Base-by-base conservation (phyloP, 2,113 vertebrate genomes). In the Pseudopodoces humilis region DNA sequence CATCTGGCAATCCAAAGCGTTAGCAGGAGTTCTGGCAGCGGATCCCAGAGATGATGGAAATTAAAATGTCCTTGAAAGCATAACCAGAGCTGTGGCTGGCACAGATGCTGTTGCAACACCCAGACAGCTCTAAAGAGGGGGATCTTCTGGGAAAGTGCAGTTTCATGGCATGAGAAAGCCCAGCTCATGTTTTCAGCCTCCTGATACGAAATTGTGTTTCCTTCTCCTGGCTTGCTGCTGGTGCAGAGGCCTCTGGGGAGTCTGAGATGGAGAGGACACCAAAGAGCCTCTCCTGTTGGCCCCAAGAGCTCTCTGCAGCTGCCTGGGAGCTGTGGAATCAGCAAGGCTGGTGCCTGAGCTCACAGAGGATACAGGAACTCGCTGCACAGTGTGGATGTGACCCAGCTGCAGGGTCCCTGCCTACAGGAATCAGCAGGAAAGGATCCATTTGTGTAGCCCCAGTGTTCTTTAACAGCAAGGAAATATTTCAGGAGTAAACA, bases 1-100 rank as follows among this genome's bases (percentile, higher is more conserved):
- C 83, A 80, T 88, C 94, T 94, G 88, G 82, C 76, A 93, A 24
- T 16, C 55, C 67, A 63, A 62, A 86, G 69, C 92, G 69, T 33
- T 27, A 85, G 67, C 94, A 95, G 88, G 53, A 94, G 62, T 83
- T 76, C 82, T 90, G 92, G 85, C 78, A 67, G 75, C 37, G 50
- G 50, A 86, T 93, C 46, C 68, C 79, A 88, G 71, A 58, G 59
- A 93, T n/a, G 70, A 92, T 23, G n/a, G 63, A 89, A 92, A 74
- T 77, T 50, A 76, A 87, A 87, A 68, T 7, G 71, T 67, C 70
- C 82, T 95, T 95, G 95, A 91, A 94, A 97, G 94, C 84, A 86
- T 11, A 85, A 74, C 68, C 46, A 90, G 89, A 95, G 39, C 83
- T 83, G 58, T 76, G 74, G 8, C 72, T 91, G 89, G 70, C 74